A percentile compares a stretch with the other conserved stretches of the same genome.
Evolutionary conservation across 1,140 invertebrate species (phyloP).

Genomic region (Papilio glaucus): DNA sequence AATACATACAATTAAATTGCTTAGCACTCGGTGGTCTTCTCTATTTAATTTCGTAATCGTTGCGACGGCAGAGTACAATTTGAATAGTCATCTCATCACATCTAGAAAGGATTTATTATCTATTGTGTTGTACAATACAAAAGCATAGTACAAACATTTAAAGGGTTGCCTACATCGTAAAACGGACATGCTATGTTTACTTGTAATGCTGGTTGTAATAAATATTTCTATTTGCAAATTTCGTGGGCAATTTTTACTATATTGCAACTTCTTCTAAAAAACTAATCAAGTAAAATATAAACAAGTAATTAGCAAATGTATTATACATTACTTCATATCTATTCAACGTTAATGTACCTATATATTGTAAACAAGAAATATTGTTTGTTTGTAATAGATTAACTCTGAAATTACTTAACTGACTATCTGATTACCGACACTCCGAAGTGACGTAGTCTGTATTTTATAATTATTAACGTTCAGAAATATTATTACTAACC

Average conservation of each 20-base stretch:
- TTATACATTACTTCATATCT: too few relatives aligned
- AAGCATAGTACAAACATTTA: slow-evolving; percentile 33
- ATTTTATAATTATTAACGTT: too few relatives aligned
- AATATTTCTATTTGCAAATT: background rate
- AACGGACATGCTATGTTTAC: slow-evolving; percentile 18
- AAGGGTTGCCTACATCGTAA: slow-evolving; percentile 31
- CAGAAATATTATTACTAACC: too few relatives aligned
- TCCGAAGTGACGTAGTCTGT: too few relatives aligned
- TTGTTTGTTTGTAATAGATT: too few relatives aligned
- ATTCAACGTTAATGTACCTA: too few relatives aligned
- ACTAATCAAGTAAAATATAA: too few relatives aligned
- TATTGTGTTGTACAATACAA: slow-evolving; percentile 34
- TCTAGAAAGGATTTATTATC: slow-evolving; percentile 33
- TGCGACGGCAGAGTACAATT: background rate
- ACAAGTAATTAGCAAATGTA: too few relatives aligned
- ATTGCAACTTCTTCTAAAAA: background rate
- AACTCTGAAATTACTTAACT: too few relatives aligned
- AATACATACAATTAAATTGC: slow-evolving; percentile 1
- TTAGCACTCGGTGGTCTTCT: background rate
- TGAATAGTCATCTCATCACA: slow-evolving; percentile 27
- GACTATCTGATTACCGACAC: too few relatives aligned
- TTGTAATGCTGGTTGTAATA: background rate
- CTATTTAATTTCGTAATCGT: slow-evolving; percentile 35
- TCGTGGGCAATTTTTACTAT: background rate
- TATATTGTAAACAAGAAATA: too few relatives aligned